Conservation (phyloP, 2,113 vertebrate genomes). For the Crotophaga sulcirostris region DNA sequence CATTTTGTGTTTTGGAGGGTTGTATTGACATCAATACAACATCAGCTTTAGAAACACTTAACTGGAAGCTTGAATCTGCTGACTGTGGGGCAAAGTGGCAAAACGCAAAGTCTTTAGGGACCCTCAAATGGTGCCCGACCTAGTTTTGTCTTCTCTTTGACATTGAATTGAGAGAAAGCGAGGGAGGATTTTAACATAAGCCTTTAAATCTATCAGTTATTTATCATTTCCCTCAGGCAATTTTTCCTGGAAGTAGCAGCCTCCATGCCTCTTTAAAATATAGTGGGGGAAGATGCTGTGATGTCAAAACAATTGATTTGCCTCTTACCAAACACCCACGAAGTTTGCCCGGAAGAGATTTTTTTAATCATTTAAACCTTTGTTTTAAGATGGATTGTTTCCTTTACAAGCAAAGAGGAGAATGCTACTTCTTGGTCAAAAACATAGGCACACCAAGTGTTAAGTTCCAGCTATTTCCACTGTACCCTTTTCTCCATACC, state of each 20-base stretch:
- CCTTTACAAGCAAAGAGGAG: neutral
- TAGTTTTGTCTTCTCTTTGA: conserved; percentile 3
- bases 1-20: neutral
- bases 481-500: neutral
- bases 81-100: neutral
- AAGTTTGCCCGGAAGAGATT: neutral
- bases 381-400: neutral
- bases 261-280: neutral
- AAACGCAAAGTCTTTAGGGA: neutral
- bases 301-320: neutral
- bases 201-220: neutral
- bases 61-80: neutral
- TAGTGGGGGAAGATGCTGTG: neutral
- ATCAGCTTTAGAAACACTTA: neutral
- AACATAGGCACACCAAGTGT: neutral
- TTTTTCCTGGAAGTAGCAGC: neutral
- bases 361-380: neutral
- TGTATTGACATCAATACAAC: neutral
- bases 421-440: neutral
- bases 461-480: neutral
- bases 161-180: neutral
- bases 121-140: neutral
- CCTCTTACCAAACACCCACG: neutral
- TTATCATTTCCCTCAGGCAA: neutral
- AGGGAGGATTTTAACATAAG: neutral